Conservation (phyloP, 2,888 invertebrate species). For the Nemurella pictetii region DNA sequence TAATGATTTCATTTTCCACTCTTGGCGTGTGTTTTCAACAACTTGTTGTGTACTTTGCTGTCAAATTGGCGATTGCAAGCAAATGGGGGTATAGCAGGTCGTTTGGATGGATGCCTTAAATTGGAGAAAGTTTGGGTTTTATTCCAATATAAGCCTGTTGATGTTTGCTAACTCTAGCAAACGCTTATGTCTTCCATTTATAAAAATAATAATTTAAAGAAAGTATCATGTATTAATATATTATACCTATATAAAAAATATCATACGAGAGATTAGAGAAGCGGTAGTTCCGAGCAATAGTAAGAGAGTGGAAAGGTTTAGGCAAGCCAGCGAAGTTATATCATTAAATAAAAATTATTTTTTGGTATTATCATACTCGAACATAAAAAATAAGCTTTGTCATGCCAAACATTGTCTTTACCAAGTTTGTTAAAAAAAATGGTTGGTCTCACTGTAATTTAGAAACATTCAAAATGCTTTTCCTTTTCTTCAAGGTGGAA, state of each 20-base stretch:
- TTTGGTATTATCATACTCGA: slow-evolving; percentile 42
- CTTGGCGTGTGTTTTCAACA: slow-evolving; percentile 33
- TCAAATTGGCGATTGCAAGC: neutral
- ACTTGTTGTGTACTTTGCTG: slow-evolving; percentile 5
- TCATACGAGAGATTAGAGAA: slow-evolving; percentile 36
- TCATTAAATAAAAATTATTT: slow-evolving; percentile 42
- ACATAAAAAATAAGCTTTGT: slow-evolving; percentile 40
- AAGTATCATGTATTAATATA: slow-evolving; percentile 36
- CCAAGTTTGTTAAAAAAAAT: slow-evolving; percentile 32
- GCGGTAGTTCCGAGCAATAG: slow-evolving; percentile 40
- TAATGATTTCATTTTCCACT: slow-evolving; percentile 33
- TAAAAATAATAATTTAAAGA: slow-evolving; percentile 35
- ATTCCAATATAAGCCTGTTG: slow-evolving; percentile 39
- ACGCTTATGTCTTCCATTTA: slow-evolving; percentile 42
- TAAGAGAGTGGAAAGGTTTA: slow-evolving; percentile 34
- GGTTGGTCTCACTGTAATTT: slow-evolving; percentile 38
- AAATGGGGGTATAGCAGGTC: slow-evolving; percentile 26
- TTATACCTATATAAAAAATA: slow-evolving; percentile 12
- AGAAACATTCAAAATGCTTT: slow-evolving; percentile 36
- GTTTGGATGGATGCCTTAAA: slow-evolving; percentile 41
- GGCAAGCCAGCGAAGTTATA: slow-evolving; percentile 40
- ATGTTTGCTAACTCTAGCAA: slow-evolving; percentile 41
- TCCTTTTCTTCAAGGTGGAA: slow-evolving; percentile 39
- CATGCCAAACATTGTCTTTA: slow-evolving; percentile 39
- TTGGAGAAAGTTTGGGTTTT: slow-evolving; percentile 40